Evolutionary conservation across 2,888 invertebrate genomes (phyloP).

Genomic region (Rhingia rostrata): DNA sequence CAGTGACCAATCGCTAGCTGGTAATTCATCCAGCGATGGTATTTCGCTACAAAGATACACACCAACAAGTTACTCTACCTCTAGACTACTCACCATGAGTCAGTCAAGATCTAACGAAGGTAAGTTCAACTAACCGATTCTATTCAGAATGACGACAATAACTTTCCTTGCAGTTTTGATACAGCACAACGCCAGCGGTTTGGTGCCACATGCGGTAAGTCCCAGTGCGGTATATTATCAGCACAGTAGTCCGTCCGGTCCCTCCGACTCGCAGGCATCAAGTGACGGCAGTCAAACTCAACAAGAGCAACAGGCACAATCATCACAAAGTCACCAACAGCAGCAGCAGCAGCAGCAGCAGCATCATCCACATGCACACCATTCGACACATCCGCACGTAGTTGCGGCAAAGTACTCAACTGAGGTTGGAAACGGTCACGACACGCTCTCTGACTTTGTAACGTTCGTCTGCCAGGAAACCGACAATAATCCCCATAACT

Average conservation of each 20-base stretch:
- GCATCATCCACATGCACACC: conserved; percentile 74
- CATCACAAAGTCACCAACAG: conserved; percentile 71
- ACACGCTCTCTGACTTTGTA: conserved; percentile 95
- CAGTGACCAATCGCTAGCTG: conserved; percentile 77
- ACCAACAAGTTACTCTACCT: conserved; percentile 78
- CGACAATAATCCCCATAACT: conserved; percentile 83
- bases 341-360: conserved; percentile 73
- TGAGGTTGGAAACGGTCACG: conserved; percentile 88
- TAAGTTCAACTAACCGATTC: conserved; percentile 39
- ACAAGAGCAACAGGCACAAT: conserved; percentile 74
- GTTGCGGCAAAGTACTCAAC: conserved; percentile 87
- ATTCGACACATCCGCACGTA: conserved; percentile 84
- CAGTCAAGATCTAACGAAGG: conserved; percentile 81
- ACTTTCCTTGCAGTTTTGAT: conserved; percentile 77
- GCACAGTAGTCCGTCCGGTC: conserved; percentile 79
- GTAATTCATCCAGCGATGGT: conserved; percentile 75
- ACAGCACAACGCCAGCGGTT: conserved; percentile 83
- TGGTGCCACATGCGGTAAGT: conserved; percentile 84
- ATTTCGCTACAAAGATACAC: conserved; percentile 81
- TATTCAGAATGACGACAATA: too few relatives aligned
- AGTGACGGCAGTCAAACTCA: conserved; percentile 75
- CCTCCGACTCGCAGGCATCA: conserved; percentile 73
- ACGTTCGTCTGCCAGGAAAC: conserved; percentile 98
- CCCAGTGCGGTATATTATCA: conserved; percentile 85
- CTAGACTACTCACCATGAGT: conserved; percentile 77